Evolutionary conservation across 2,888 invertebrate species (phyloP), one percentile per base, ranked within the genome.

Genomic region (Steinernema hermaphroditum): DNA sequence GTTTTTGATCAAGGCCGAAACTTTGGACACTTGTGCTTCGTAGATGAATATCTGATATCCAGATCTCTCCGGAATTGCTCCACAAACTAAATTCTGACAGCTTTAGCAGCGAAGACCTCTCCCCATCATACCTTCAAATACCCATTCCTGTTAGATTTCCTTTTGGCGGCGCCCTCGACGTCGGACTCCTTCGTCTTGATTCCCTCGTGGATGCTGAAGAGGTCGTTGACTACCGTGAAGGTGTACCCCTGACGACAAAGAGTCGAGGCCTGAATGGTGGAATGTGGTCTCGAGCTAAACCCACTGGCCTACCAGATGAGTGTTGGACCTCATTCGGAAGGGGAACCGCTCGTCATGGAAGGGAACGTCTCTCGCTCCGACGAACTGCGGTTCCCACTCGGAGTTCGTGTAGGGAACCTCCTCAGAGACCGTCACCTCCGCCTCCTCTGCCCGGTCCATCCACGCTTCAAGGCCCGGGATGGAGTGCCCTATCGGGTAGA

Each of bases 131-230:
- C 46, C n/a, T 19, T 6, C 16, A 19, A 8, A 16, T 54, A 54
- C 6, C 54, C 27, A 4, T 27, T 14, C 22, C 22, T 14, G 24
- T 24, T 54, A 6, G 54, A 54, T 4, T 54, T 54, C 27, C 27
- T 54, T 4, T 19, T 22, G 54, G 27, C 12, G 6, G 27, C 6
- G 4, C 16, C 2, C 27, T 54, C 54, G 6, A 24, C 16, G 22
- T 22, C 16, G 2, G 27, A 24, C 12, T 27, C 27, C 22, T 22
- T 54, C 16, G n/a, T 19, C 68, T 81, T 81, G 43, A 76, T 71
- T n/a, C 78, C 78, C 2, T 16, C 14, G 71, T 78, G 78, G 12
- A 80, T 43, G 70, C 81, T 78, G 71, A 77, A 78, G 0, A 78
- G 81, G 46, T 78, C 81, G 1, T 62, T 54, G 22, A 81, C 72